phyloP scores from a whole-genome alignment of 2,888 invertebrate species.

The Drosophila suboccidentalis region DNA sequence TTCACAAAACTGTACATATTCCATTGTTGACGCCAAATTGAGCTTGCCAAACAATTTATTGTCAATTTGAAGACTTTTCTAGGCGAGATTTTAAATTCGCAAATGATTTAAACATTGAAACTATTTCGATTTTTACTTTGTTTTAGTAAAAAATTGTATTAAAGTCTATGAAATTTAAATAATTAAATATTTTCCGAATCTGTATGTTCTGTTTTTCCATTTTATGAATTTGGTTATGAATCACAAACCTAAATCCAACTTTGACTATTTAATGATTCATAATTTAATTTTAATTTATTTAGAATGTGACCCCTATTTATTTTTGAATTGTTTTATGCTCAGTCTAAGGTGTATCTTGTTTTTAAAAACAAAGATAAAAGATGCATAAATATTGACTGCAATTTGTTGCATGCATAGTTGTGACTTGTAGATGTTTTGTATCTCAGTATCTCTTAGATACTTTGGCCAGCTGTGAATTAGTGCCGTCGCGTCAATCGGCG shows the following conservation, averaged over 20 bases:
- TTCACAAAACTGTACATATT: conserved; percentile 20
- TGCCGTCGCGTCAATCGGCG: conserved; percentile 39
- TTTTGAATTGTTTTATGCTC: not conserved
- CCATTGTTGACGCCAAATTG: conserved; percentile 8
- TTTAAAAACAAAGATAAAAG: not conserved
- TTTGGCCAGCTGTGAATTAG: conserved; percentile 74
- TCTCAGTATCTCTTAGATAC: conserved; percentile 60
- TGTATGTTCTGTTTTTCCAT: not conserved
- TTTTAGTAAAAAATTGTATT: too few species aligned
- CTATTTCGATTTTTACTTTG: too few species aligned
- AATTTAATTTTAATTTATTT: conserved; percentile 7
- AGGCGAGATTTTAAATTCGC: not conserved
- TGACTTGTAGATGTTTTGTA: not conserved
- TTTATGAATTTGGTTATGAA: conserved; percentile 11
- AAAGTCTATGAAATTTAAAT: too few species aligned
- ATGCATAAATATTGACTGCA: conserved; percentile 33
- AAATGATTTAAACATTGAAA: not conserved
- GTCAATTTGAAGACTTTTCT: not conserved
- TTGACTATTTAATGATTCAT: conserved; percentile 20
- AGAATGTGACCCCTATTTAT: not conserved
- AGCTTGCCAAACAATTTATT: conserved; percentile 35
- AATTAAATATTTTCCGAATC: too few species aligned
- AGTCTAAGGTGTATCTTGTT: too few species aligned
- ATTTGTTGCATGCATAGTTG: conserved; percentile 33
- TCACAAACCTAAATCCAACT: conserved; percentile 5